Evolutionary conservation across 2,797 vertebrate species (phyloP).

Genomic region (Bovichtus variegatus): DNA sequence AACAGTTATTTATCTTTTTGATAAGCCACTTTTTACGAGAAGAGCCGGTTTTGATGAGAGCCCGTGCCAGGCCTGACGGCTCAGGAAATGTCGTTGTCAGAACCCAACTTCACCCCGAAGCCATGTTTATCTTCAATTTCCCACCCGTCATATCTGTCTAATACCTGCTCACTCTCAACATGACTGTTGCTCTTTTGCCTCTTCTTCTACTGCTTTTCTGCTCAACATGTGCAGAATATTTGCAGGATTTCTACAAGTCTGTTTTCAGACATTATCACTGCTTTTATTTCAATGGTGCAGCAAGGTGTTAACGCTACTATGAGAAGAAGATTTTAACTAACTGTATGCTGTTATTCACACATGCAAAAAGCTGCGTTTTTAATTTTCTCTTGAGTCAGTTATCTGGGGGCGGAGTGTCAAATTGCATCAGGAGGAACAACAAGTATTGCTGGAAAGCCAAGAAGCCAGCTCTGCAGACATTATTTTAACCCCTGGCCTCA

Average conservation of each 20-base stretch:
- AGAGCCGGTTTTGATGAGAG: slow-evolving; percentile 21
- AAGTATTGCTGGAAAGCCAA: slow-evolving; percentile 38
- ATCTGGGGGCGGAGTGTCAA: slow-evolving; percentile 49
- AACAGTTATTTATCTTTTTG: not conserved
- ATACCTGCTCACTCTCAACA: not conserved
- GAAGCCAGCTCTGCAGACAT: slow-evolving; percentile 40
- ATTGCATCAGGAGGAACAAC: slow-evolving; percentile 60
- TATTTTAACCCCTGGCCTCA: slow-evolving; percentile 48
- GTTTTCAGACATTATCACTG: not conserved
- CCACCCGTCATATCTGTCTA: not conserved
- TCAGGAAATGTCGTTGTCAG: slow-evolving; percentile 36
- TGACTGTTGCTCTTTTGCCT: not conserved
- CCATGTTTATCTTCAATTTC: slow-evolving; percentile 30
- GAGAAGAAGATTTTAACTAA: slow-evolving; percentile 32
- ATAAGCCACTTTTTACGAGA: not conserved
- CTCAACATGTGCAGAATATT: slow-evolving; percentile 15
- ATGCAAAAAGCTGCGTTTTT: slow-evolving; percentile 51
- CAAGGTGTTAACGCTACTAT: slow-evolving; percentile 19
- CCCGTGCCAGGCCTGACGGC: slow-evolving; percentile 16
- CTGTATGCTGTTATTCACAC: slow-evolving; percentile 27
- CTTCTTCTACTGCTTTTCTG: slow-evolving; percentile 7
- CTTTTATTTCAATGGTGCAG: not conserved
- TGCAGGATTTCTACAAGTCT: not conserved
- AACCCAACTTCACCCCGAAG: slow-evolving; percentile 37
- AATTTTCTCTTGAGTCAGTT: slow-evolving; percentile 42